A percentile compares a stretch with the other conserved stretches of the same genome.
Evolutionary conservation across 2,113 vertebrate species (phyloP).

Genomic region (Microcebus ravelobensis): DNA sequence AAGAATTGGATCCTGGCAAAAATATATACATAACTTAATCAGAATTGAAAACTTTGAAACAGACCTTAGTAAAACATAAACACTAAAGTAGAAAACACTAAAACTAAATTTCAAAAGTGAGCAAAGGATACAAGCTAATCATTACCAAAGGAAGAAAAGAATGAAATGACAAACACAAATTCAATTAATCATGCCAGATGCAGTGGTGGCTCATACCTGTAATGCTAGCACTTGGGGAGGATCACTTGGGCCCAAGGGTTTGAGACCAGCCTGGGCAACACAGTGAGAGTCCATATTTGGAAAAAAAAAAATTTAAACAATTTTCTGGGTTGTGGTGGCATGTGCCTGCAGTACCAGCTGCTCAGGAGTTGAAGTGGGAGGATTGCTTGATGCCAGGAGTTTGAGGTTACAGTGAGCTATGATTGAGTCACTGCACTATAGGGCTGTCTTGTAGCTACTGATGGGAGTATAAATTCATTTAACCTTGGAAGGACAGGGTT

Average conservation of each 20-base stretch:
- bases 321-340: too few relatives aligned
- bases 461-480: not conserved
- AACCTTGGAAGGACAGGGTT: constrained; percentile 1
- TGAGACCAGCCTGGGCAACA: too few relatives aligned
- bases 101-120: constrained; percentile 31
- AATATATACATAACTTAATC: constrained; percentile 8
- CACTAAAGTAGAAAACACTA: not conserved
- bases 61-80: not conserved
- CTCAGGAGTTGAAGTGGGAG: too few relatives aligned
- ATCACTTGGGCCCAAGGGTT: too few relatives aligned
- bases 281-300: too few relatives aligned
- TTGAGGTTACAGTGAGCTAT: too few relatives aligned
- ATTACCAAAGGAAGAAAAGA: not conserved
- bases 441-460: not conserved
- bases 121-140: not conserved
- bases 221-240: too few relatives aligned
- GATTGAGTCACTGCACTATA: too few relatives aligned
- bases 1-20: not conserved
- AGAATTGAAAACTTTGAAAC: not conserved
- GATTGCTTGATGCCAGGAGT: too few relatives aligned
- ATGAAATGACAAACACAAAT: not conserved
- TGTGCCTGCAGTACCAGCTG: too few relatives aligned
- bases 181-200: not conserved
- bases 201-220: too few relatives aligned
- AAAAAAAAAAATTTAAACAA: too few relatives aligned